Evolutionary conservation across 2,797 vertebrate species (phyloP).

Genomic region (Hemibagrus guttatus): DNA sequence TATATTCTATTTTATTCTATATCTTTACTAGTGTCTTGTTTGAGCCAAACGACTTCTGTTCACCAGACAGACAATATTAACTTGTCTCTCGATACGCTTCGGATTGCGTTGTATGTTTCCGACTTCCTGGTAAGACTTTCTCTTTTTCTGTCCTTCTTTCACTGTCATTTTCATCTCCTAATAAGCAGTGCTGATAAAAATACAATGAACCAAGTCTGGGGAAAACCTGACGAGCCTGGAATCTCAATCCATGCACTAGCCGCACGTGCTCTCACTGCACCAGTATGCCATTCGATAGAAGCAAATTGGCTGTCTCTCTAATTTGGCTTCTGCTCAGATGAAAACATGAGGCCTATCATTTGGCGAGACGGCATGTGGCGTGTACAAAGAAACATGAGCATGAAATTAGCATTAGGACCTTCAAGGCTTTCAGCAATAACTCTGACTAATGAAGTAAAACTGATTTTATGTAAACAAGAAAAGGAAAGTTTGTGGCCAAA

Average conservation of each 20-base stretch:
- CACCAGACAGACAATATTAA: background rate
- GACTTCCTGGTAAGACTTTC: constrained; percentile 16
- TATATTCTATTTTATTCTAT: background rate
- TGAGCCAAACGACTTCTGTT: background rate
- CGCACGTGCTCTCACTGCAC: constrained; percentile 31
- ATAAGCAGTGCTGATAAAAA: constrained; percentile 66
- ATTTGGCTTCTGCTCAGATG: constrained; percentile 70
- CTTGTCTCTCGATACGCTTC: background rate
- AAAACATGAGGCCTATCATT: constrained; percentile 69
- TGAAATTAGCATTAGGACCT: constrained; percentile 51
- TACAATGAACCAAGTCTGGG: constrained; percentile 50
- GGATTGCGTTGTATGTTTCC: background rate
- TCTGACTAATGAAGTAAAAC: constrained; percentile 31
- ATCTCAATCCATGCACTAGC: constrained; percentile 63
- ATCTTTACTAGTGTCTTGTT: background rate
- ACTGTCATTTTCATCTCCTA: constrained; percentile 47
- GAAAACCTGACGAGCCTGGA: constrained; percentile 51
- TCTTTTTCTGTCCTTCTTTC: constrained; percentile 44
- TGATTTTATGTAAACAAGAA: constrained; percentile 35
- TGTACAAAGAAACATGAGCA: constrained; percentile 71
- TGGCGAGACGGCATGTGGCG: constrained; percentile 62
- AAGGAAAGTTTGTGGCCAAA: constrained; percentile 24
- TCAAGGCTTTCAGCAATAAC: constrained; percentile 41
- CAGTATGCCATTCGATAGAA: constrained; percentile 47
- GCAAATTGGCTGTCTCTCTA: constrained; percentile 61